A percentile compares a stretch with the other conserved stretches of the same genome.
phyloP scores from a whole-genome alignment of 1,140 invertebrate species.

The Branchinecta lindahli region DNA sequence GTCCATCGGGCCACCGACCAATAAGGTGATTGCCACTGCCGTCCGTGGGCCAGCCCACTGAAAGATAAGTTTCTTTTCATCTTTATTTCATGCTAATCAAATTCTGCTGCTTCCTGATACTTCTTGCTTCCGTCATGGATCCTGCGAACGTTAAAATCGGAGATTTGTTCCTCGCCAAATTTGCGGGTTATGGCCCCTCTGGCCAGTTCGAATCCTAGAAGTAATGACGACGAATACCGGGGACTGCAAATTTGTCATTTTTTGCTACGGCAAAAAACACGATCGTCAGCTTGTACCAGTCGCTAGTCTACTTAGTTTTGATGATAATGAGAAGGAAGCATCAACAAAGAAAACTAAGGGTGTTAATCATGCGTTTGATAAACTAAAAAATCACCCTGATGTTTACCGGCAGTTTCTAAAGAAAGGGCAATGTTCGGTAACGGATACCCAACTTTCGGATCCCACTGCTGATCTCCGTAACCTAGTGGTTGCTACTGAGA shows the following conservation, averaged over 20 bases:
- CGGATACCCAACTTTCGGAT: background rate
- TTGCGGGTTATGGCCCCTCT: constrained; percentile 7
- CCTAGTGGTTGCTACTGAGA: background rate
- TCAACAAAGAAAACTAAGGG: constrained; percentile 8
- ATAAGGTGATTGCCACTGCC: constrained; percentile 7
- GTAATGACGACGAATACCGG: constrained; percentile 1
- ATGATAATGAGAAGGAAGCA: constrained; percentile 5
- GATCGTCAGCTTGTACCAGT: background rate
- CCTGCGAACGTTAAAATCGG: constrained; percentile 1
- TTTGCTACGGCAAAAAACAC: constrained; percentile 8
- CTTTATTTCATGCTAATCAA: constrained; percentile 6
- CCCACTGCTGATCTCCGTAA: constrained; percentile 7
- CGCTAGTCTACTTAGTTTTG: constrained; percentile 5
- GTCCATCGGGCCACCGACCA: background rate
- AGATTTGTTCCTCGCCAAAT: constrained; percentile 8
- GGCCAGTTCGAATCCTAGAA: constrained; percentile 7
- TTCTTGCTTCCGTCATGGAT: constrained; percentile 5
- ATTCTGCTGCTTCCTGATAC: background rate
- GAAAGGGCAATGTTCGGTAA: background rate
- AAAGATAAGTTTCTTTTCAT: constrained; percentile 9
- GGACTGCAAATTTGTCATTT: constrained; percentile 5
- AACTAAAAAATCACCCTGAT: constrained; percentile 5
- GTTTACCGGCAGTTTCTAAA: constrained; percentile 8
- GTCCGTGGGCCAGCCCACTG: background rate
- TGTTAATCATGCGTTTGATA: constrained; percentile 1